phyloP scores from a whole-genome alignment of 2,113 vertebrate genomes.

The Indicator indicator region DNA sequence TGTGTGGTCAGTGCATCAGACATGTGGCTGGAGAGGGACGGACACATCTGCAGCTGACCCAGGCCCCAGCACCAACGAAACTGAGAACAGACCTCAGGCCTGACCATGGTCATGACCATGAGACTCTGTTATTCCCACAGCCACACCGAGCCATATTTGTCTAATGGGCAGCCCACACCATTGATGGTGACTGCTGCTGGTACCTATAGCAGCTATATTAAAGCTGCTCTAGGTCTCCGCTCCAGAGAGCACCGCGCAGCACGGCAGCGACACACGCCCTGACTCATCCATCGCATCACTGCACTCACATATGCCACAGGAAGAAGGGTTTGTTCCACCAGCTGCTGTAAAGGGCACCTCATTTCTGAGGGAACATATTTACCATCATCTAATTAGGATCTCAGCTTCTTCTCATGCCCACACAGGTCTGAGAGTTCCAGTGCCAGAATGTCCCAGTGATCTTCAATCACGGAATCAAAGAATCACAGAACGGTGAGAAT shows the following conservation, averaged over 20 bases:
- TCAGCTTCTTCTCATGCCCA: neutral
- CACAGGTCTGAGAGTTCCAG: neutral
- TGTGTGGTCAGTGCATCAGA: fast-evolving
- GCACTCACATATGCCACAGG: neutral
- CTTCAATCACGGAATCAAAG: neutral
- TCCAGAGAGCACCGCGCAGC: fast-evolving
- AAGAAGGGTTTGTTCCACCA: neutral
- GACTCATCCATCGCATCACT: neutral
- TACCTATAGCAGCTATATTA: fast-evolving
- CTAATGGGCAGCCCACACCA: fast-evolving
- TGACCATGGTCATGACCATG: fast-evolving
- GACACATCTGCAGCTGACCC: neutral
- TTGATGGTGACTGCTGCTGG: neutral
- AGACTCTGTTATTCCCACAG: neutral
- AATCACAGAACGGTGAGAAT: too few species aligned
- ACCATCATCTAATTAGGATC: neutral
- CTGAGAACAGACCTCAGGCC: neutral
- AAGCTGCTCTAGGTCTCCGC: fast-evolving
- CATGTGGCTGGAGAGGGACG: neutral
- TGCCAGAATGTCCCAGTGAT: neutral
- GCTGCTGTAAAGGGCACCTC: fast-evolving
- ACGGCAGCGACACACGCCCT: neutral
- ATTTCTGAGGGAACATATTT: neutral
- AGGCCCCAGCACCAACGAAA: neutral
- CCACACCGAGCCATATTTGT: fast-evolving